A percentile compares a stretch with the other conserved stretches of the same genome.
These are phyloP conservation scores for Machimus rusticus DNA, from an alignment of 2,888 invertebrate species.

Conservation along the genomic window DNA sequence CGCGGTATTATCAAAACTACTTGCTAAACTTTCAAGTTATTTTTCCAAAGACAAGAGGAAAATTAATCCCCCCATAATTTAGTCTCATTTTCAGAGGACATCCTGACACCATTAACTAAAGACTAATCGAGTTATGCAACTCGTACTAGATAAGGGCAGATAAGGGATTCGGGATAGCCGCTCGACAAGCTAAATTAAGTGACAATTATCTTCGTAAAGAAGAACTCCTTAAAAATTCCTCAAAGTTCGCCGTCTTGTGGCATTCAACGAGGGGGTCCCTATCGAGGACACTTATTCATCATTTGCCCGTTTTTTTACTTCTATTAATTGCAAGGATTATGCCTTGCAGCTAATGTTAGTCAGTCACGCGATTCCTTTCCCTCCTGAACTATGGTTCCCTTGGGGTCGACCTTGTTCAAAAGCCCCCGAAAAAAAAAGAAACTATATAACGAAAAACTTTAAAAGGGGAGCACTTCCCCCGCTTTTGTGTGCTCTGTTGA, in stretches of 20 bases:
- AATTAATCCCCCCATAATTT: not conserved
- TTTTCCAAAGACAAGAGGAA: not conserved
- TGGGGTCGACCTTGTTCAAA: not conserved
- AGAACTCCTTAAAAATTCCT: not conserved
- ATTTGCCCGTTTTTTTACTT: not conserved
- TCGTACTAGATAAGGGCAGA: not conserved
- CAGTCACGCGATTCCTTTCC: not conserved
- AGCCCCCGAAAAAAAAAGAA: not conserved
- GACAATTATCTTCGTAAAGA: not conserved
- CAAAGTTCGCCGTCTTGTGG: not conserved
- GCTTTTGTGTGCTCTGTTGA: not conserved
- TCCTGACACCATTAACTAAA: not conserved
- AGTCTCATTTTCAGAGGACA: not conserved
- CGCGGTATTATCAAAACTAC: too few species aligned
- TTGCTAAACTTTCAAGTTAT: too few species aligned
- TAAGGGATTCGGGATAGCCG: not conserved
- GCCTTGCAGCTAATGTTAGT: not conserved
- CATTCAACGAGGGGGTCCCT: not conserved
- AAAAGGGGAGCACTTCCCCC: not conserved
- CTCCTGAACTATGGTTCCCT: not conserved
- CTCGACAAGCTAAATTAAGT: not conserved
- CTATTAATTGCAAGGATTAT: slow-evolving; percentile 12
- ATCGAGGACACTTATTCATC: slow-evolving; percentile 14
- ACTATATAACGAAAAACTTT: not conserved
- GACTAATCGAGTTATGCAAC: not conserved